These are phyloP conservation scores for Azorinus chamasolen DNA, from an alignment of 2,888 invertebrate genomes.

Conservation along the genomic window DNA sequence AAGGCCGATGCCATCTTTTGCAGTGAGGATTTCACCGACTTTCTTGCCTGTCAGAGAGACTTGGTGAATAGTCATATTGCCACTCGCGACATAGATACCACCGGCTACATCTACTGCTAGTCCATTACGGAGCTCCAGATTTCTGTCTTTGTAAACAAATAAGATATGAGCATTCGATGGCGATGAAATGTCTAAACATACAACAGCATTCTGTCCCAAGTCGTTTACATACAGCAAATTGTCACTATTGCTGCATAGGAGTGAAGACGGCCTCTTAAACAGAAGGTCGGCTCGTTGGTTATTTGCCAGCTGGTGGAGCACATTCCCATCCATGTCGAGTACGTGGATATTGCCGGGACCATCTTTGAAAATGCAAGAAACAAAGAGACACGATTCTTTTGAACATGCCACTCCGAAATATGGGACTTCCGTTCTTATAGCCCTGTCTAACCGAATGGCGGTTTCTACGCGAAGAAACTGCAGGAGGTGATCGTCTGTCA, in stretches of 20 bases:
- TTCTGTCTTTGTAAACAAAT: conserved; percentile 27
- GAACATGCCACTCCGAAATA: conserved; percentile 28
- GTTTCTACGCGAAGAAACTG: conserved; percentile 12
- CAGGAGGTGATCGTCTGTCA: conserved; percentile 23
- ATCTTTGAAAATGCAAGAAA: conserved; percentile 8
- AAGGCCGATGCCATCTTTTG: conserved; percentile 21
- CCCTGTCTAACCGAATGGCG: conserved; percentile 1
- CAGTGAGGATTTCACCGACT: conserved; percentile 27
- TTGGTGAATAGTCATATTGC: conserved; percentile 37
- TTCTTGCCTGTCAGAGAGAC: conserved; percentile 21
- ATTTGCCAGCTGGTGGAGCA: conserved; percentile 8
- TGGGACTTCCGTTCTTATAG: conserved; percentile 10
- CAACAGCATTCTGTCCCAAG: conserved; percentile 27
- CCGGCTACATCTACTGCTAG: conserved; percentile 24
- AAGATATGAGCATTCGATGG: background rate
- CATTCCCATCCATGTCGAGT: conserved; percentile 17
- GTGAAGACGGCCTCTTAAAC: conserved; percentile 15
- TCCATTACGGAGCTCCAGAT: conserved; percentile 29
- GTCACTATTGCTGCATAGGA: conserved; percentile 2
- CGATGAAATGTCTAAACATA: conserved; percentile 22
- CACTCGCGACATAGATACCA: conserved; percentile 24
- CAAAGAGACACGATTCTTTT: conserved; percentile 3
- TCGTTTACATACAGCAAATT: conserved; percentile 19
- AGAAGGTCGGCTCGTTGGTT: background rate
- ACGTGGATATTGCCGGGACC: conserved; percentile 30